A percentile compares a stretch with the other conserved stretches of the same genome.
phyloP scores from a whole-genome alignment of 2,797 vertebrate species.

The Echeneis naucrates region DNA sequence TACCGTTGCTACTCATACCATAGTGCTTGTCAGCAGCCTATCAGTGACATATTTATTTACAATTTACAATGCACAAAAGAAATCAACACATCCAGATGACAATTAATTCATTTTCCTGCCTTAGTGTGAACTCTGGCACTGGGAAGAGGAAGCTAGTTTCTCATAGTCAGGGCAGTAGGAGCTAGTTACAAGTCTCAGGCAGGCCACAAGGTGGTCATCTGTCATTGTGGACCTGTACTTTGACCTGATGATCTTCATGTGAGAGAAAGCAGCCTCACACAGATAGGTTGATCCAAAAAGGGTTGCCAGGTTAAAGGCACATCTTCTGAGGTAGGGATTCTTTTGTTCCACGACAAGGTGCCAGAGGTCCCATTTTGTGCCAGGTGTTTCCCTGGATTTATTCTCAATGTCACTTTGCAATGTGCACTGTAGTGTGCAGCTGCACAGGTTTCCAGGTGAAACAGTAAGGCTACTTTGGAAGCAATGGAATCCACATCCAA shows the following conservation, averaged over 20 bases:
- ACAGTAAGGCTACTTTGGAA: no score
- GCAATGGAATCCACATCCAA: constrained; percentile 39
- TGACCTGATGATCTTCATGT: constrained; percentile 17
- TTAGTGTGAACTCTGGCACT: no score
- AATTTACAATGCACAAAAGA: no score
- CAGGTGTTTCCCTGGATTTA: constrained; percentile 44
- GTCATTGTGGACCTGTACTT: constrained; percentile 17
- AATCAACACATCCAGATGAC: no score
- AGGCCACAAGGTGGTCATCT: no score
- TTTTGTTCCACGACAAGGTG: constrained; percentile 17
- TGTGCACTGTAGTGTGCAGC: constrained; percentile 42
- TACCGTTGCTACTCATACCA: no score
- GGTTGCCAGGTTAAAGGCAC: constrained; percentile 33
- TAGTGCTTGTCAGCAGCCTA: no score
- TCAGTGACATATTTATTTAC: no score
- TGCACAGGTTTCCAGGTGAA: constrained; percentile 35
- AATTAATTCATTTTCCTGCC: no score
- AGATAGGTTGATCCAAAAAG: constrained; percentile 49
- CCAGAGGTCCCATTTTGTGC: constrained; percentile 25
- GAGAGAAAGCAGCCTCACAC: constrained; percentile 40
- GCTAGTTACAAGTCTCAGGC: no score
- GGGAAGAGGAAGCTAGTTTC: no score
- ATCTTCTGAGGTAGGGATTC: constrained; percentile 44
- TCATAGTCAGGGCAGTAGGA: no score
- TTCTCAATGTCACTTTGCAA: constrained; percentile 47